phyloP scores from a whole-genome alignment of 1,140 invertebrate genomes.

The Branchinecta lynchi region DNA sequence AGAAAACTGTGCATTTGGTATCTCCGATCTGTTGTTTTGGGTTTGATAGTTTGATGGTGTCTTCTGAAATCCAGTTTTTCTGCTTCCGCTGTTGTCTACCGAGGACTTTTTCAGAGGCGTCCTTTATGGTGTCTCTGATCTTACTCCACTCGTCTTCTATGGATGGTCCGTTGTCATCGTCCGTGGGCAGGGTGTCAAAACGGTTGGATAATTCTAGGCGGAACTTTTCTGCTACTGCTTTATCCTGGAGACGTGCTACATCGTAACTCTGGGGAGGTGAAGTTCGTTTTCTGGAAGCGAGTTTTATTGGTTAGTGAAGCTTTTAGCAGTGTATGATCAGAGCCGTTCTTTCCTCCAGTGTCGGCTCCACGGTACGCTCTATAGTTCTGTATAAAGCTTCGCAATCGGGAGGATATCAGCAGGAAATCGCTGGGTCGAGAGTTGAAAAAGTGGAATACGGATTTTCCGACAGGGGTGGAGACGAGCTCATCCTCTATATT shows the following conservation, averaged over 20 bases:
- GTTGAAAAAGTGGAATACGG: background rate
- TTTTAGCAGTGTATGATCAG: conserved; percentile 2
- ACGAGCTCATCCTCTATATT: background rate
- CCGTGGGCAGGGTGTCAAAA: conserved; percentile 8
- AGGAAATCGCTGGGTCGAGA: background rate
- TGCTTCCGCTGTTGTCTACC: background rate
- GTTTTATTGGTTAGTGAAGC: background rate
- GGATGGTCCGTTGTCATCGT: too few species aligned
- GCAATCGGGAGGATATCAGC: too few species aligned
- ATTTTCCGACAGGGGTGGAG: conserved; percentile 1
- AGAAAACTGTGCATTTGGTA: background rate
- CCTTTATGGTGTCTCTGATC: conserved; percentile 5
- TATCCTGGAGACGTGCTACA: conserved; percentile 9
- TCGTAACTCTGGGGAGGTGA: background rate
- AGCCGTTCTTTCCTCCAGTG: background rate
- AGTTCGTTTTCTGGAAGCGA: background rate
- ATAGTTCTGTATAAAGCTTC: background rate
- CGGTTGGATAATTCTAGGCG: conserved; percentile 8
- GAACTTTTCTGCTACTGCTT: background rate
- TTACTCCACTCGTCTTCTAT: conserved; percentile 3
- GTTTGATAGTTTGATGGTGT: conserved; percentile 9
- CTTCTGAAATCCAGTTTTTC: conserved; percentile 6
- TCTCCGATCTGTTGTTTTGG: background rate
- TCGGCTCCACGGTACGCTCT: background rate
- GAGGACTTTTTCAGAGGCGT: conserved; percentile 9